These are phyloP conservation scores for Muntiacus reevesi DNA, from an alignment of 2,113 vertebrate genomes.

Conservation along the genomic window DNA sequence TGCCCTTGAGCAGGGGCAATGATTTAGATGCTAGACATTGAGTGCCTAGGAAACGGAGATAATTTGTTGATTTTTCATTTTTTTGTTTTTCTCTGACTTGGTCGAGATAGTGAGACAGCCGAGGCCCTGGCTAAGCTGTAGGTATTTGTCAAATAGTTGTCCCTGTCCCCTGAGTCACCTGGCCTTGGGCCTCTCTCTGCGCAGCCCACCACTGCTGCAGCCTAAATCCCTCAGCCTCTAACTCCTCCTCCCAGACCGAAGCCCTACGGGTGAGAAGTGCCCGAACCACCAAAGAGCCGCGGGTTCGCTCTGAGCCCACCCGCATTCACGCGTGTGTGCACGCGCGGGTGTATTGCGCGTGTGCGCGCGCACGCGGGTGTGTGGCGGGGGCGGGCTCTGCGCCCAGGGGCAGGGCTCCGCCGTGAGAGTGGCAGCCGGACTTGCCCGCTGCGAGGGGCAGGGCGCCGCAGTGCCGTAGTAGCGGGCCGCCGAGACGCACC, in stretches of 20 bases:
- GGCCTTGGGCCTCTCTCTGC: neutral
- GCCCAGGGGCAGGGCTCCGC: constrained; percentile 56
- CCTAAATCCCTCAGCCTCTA: neutral
- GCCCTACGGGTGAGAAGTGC: neutral
- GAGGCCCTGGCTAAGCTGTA: neutral
- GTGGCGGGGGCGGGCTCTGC: constrained; percentile 66
- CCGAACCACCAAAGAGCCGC: neutral
- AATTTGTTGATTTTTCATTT: constrained; percentile 10
- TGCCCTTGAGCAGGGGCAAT: no score
- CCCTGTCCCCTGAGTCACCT: neutral
- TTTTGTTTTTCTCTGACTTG: neutral
- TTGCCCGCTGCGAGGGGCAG: constrained; percentile 52
- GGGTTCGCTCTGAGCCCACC: neutral
- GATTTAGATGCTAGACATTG: neutral
- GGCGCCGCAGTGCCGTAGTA: constrained; percentile 67
- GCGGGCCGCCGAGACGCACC: neutral
- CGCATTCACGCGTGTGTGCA: neutral
- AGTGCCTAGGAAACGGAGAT: neutral
- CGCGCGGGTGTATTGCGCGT: neutral
- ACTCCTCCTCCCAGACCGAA: neutral
- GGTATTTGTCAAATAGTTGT: neutral
- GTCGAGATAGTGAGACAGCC: neutral
- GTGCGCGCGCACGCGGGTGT: neutral
- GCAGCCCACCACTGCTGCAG: neutral
- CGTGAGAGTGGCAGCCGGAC: constrained; percentile 69